Percentiles rank a stretch among this genome's conserved stretches.
Conservation (phyloP, 2,888 invertebrate genomes). For the Taenaris catops region DNA sequence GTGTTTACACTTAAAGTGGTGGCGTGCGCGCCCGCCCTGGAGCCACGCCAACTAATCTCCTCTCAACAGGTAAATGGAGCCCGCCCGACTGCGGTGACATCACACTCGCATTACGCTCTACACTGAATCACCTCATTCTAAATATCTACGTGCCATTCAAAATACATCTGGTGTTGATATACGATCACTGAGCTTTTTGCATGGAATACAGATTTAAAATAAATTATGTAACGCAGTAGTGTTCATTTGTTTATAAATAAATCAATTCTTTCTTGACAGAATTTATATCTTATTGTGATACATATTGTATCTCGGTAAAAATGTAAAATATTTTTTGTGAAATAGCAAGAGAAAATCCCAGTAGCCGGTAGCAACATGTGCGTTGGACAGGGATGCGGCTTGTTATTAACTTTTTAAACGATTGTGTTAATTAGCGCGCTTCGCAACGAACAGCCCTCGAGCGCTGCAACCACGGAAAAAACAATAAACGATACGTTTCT, state of each 20-base stretch:
- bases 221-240: constrained; percentile 1
- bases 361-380: constrained; percentile 45
- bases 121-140: constrained; percentile 64
- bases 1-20: constrained; percentile 43
- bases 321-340: constrained; percentile 24
- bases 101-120: constrained; percentile 39
- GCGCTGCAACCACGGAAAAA: constrained; percentile 46
- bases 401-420: constrained; percentile 74
- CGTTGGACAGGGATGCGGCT: constrained; percentile 54
- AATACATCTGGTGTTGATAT: constrained; percentile 6
- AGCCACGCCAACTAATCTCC: constrained; percentile 56
- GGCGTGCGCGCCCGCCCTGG: constrained; percentile 44
- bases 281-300: no score
- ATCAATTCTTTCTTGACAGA: no score
- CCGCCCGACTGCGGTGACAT: constrained; percentile 54
- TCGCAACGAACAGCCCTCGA: constrained; percentile 49
- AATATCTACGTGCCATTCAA: constrained; percentile 35
- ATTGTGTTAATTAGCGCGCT: constrained; percentile 72
- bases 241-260: no score
- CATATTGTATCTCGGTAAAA: no score
- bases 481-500: constrained; percentile 53
- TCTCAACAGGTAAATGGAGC: constrained; percentile 68
- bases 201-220: neutral
- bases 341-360: constrained; percentile 24
- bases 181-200: constrained; percentile 7